Evolutionary conservation across 2,888 invertebrate genomes (phyloP), one percentile per base, ranked within the genome.

Genomic region (Nezara viridula): DNA sequence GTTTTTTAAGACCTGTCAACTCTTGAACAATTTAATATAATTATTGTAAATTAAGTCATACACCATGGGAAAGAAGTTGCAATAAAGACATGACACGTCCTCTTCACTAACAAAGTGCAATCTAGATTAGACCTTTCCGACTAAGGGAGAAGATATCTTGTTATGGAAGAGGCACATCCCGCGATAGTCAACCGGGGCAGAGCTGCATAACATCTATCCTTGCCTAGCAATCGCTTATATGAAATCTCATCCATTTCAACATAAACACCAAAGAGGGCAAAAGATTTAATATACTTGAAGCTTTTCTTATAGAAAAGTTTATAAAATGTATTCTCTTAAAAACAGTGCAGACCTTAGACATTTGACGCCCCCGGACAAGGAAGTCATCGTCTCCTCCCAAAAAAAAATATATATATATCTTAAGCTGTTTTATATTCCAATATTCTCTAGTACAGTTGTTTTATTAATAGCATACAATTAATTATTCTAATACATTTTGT

Each of bases 31-130:
- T 60, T 27, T 37, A 37, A 73, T 73, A 37, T 37, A 73, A 73
- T 73, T 73, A 37, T 7, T 73, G 66, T 21, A 73, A 73, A 73
- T 73, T 73, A 73, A 73, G 37, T 73, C 66, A 37, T 73, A 32
- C n/a, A 73, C 6, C 7, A 19, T 37, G 7, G 7, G 37, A 73
- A 37, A 37, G 66, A 73, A 37, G 66, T 21, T 37, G 37, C 32
- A 21, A 73, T 73, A 21, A 7, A 73, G 66, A 19, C 66, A 73
- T 73, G 10, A 2, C 4, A 2, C 3, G 66, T 37, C 5, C 66
- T 37, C 66, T 37, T 37, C 7, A 7, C 60, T 14, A 37, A 19
- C 32, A 37, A 55, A 60, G 60, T 60, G 60, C 60, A 14, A 27
- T 27, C 37, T 21, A 73, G 66, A 73, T 73, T 27, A 73, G 66